Conservation (phyloP, 2,888 invertebrate genomes). For the Drosophila mercatorum region DNA sequence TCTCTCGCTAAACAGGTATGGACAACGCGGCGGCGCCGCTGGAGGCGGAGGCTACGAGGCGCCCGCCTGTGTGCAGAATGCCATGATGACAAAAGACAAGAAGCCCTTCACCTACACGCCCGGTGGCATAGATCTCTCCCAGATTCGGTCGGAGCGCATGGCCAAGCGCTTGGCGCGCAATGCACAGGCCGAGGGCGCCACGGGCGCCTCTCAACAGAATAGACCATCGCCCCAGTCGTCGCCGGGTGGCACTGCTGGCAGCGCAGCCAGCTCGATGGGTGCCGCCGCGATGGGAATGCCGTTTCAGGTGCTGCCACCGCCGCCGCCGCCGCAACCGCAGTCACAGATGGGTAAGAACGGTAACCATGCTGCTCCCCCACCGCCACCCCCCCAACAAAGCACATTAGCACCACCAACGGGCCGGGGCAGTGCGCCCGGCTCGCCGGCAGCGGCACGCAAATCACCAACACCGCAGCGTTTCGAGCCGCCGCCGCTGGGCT, state of each 20-base stretch:
- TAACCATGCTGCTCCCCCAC: constrained; percentile 83
- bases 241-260: constrained; percentile 44
- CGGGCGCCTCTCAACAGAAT: constrained; percentile 86
- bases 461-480: constrained; percentile 86
- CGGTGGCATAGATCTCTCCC: constrained; percentile 95
- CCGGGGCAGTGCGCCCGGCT: constrained; percentile 83
- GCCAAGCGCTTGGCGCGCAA: constrained; percentile 90
- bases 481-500: constrained; percentile 86
- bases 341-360: constrained; percentile 80
- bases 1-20: constrained; percentile 68
- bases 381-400: constrained; percentile 83
- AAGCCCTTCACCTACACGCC: constrained; percentile 99
- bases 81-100: constrained; percentile 98
- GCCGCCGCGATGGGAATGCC: constrained; percentile 77
- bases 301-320: constrained; percentile 82
- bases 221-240: constrained; percentile 82
- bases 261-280: constrained; percentile 84
- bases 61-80: constrained; percentile 95
- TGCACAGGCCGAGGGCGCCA: constrained; percentile 89
- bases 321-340: constrained; percentile 84
- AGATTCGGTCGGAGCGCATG: constrained; percentile 96
- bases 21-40: constrained; percentile 82
- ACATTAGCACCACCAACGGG: constrained; percentile 84
- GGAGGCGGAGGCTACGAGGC: constrained; percentile 87
- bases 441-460: constrained; percentile 84